Evolutionary conservation across 2,113 vertebrate genomes (phyloP).

Genomic region (Lates calcarifer): DNA sequence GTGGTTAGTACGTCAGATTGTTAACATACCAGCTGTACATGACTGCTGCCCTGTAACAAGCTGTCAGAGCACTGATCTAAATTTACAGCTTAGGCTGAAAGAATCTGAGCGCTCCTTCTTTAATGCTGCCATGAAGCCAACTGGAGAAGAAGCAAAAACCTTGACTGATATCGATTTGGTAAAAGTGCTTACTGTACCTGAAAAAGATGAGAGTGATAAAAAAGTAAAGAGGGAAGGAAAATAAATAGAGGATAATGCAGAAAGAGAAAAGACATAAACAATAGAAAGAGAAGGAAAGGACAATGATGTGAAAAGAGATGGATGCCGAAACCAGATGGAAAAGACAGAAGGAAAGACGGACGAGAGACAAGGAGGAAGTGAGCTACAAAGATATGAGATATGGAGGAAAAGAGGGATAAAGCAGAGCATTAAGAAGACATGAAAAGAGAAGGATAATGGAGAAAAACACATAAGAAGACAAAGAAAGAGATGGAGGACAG

Average conservation of each 20-base stretch:
- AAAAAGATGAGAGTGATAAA: not conserved
- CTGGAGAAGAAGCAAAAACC: not conserved
- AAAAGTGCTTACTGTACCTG: no score
- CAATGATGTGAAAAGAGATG: not conserved
- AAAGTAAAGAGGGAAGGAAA: not conserved
- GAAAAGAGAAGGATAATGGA: not conserved
- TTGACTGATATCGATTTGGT: no score
- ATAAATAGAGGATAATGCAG: not conserved
- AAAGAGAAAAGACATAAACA: not conserved
- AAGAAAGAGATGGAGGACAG: not conserved
- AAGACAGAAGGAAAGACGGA: not conserved
- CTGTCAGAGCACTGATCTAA: no score
- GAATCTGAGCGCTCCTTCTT: not conserved
- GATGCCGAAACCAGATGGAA: not conserved
- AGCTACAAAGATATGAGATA: not conserved
- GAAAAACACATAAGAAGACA: not conserved
- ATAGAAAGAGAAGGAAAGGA: not conserved
- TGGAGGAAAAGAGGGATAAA: not conserved
- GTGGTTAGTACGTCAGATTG: no score
- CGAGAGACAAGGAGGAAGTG: not conserved
- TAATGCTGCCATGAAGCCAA: no score
- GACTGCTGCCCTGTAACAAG: no score
- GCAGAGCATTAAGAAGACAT: not conserved
- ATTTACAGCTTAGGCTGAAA: no score
- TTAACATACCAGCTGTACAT: no score